Conservation (phyloP, 2,888 invertebrate species). For the Drosophila algonquin region DNA sequence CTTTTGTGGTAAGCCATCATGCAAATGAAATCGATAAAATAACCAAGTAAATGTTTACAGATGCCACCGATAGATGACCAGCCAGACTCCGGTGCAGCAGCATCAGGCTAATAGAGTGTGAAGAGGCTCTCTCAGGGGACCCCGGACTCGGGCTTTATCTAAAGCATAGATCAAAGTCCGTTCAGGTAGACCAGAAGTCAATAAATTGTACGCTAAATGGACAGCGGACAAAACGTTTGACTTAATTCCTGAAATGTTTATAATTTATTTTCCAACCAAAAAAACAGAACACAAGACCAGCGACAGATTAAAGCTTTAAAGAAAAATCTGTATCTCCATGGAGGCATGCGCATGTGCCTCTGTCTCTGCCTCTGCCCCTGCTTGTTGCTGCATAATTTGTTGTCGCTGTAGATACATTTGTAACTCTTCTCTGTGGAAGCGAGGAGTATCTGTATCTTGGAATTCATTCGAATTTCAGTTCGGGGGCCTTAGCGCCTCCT, state of each 20-base stretch:
- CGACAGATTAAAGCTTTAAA: conserved; percentile 29
- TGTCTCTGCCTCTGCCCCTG: conserved; percentile 38
- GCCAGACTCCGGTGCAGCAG: conserved; percentile 26
- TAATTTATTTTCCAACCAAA: conserved; percentile 72
- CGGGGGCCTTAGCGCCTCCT: conserved; percentile 23
- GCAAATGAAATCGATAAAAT: conserved; percentile 77
- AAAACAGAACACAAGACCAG: conserved; percentile 22
- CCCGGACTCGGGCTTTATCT: conserved; percentile 20
- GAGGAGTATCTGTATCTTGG: conserved; percentile 40
- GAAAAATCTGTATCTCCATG: conserved; percentile 28
- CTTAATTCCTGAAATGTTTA: conserved; percentile 72
- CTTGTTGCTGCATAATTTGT: conserved; percentile 71
- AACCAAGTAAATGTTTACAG: conserved; percentile 65
- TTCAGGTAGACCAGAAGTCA: conserved; percentile 65
- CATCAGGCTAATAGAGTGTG: conserved; percentile 77
- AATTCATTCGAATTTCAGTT: conserved; percentile 71
- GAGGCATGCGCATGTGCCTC: neutral
- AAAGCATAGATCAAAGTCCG: conserved; percentile 19
- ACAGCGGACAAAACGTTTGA: conserved; percentile 73
- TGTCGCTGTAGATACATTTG: conserved; percentile 77
- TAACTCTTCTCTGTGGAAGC: conserved; percentile 41
- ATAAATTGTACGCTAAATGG: conserved; percentile 71
- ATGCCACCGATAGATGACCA: conserved; percentile 47
- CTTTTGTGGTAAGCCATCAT: conserved; percentile 35
- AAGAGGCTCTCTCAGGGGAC: conserved; percentile 52